Base-by-base conservation (phyloP, 2,888 invertebrate species). In the Epiblema foenella region DNA sequence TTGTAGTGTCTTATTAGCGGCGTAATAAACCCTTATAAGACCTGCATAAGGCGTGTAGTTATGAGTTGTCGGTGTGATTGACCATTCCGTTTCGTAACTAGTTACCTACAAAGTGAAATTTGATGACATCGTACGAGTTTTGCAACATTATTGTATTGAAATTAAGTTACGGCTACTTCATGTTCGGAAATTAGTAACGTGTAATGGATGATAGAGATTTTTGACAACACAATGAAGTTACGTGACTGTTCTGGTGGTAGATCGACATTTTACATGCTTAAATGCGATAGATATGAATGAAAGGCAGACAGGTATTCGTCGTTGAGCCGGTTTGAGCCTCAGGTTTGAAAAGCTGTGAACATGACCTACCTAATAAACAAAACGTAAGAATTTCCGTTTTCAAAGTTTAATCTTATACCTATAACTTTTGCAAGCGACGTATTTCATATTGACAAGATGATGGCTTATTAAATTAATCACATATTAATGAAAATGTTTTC, bases 91-190 rank as follows among this genome's bases (percentile, higher is more conserved):
- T 75, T 71, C 76, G 72, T 69, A 75, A 77, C 68, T 63, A 68
- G 11, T 29, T n/a, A 24, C 56, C 46, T n/a, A 24, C 56, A 72
- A 75, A 75, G 76, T 75, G 74, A 77, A 77, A 75, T 77, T 78
- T 74, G 75, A 77, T 77, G 73, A 64, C 69, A 64, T 37, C 52
- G 57, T 20, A 54, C 24, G 71, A 29, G 51, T 66, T 68, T 56
- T 54, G 67, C 59, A 72, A 74, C 65, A 73, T 74, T 75, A 65
- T 69, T 69, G 72, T 72, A 69, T 73, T 72, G 75, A 72, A 73
- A 74, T 74, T 66, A 60, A 63, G 68, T 64, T 51, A 37, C 52
- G 68, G 51, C 65, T 70, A 52, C 58, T 64, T 57, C 58, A 69
- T 64, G 69, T 69, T 69, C 39, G 64, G 58, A 69, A 58, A 58